These are phyloP conservation scores for Trichechus manatus DNA, from an alignment of 2,113 vertebrate genomes.

Conservation along the genomic window DNA sequence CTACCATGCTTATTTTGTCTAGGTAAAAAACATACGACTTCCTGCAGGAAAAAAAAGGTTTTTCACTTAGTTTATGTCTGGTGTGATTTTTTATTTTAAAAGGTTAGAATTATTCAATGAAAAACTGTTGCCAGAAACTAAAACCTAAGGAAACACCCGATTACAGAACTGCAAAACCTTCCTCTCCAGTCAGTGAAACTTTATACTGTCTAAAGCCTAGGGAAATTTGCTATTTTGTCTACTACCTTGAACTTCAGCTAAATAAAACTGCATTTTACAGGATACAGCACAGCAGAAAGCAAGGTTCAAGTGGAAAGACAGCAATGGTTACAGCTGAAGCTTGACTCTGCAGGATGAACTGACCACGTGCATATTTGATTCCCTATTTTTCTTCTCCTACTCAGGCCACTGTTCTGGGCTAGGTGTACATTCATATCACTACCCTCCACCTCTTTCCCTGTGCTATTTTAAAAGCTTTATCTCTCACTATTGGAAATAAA, in stretches of 20 bases:
- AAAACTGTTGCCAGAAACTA: slow-evolving; percentile 51
- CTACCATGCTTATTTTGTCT: slow-evolving; percentile 51
- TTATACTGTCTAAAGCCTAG: neutral
- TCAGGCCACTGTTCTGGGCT: neutral
- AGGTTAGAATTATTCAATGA: slow-evolving; percentile 54
- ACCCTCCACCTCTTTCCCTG: neutral
- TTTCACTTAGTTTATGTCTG: neutral
- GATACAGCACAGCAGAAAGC: neutral
- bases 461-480: neutral
- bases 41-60: neutral
- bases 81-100: neutral
- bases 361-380: neutral
- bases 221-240: neutral
- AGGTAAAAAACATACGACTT: slow-evolving; percentile 7
- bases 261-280: neutral
- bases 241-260: neutral
- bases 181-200: neutral
- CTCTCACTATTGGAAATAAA: neutral
- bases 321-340: accelerated
- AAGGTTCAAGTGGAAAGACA: neutral
- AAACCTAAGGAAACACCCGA: neutral
- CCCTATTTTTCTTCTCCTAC: neutral
- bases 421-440: neutral
- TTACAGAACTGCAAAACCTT: neutral
- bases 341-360: neutral